Evolutionary conservation across 2,888 invertebrate species (phyloP).

Genomic region (Trachelus stipa): DNA sequence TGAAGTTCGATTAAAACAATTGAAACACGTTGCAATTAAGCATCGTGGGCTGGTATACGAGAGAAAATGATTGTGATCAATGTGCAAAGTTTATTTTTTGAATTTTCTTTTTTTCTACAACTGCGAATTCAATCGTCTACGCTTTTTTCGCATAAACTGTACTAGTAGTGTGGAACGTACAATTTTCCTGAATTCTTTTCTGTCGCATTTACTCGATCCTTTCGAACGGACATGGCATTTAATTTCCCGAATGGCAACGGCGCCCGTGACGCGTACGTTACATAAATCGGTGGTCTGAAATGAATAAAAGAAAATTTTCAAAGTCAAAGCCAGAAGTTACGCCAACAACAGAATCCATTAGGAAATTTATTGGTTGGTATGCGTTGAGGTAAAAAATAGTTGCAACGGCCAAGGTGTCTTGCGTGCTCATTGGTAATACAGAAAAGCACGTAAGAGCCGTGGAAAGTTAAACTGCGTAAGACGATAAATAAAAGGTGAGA

Average conservation of each 20-base stretch:
- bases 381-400: neutral
- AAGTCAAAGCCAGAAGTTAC: neutral
- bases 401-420: neutral
- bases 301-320: neutral
- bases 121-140: neutral
- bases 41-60: constrained; percentile 39
- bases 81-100: constrained; percentile 30
- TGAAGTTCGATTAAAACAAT: neutral
- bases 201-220: neutral
- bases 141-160: neutral
- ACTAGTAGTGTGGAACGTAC: neutral
- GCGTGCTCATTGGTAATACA: constrained; percentile 13
- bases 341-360: neutral
- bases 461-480: constrained; percentile 43
- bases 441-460: constrained; percentile 32
- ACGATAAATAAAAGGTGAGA: constrained; percentile 49
- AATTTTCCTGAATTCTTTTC: neutral
- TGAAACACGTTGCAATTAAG: constrained; percentile 48
- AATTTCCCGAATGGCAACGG: neutral
- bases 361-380: neutral
- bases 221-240: neutral
- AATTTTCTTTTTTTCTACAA: neutral
- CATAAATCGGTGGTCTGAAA: neutral
- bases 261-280: neutral
- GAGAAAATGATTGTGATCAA: constrained; percentile 40